Evolutionary conservation across 2,888 invertebrate species (phyloP).

Genomic region (Orthonevra nobilis): DNA sequence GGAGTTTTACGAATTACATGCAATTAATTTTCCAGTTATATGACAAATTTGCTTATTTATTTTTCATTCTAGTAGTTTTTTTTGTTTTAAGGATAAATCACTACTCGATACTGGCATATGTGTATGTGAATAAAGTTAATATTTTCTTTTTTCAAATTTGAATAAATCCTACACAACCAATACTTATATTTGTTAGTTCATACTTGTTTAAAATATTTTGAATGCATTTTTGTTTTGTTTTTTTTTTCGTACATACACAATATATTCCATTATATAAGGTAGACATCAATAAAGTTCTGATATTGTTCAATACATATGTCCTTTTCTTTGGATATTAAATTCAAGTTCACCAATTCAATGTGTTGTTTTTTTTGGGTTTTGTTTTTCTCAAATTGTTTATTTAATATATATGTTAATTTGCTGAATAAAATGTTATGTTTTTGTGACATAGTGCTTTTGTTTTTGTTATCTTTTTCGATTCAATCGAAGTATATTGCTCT

Average conservation of each 20-base stretch:
- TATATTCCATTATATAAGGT: conserved; percentile 64
- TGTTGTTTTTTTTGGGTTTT: conserved; percentile 50
- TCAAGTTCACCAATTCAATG: conserved; percentile 58
- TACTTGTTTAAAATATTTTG: conserved; percentile 65
- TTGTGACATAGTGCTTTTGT: conserved; percentile 15
- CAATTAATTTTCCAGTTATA: no score
- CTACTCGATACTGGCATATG: conserved; percentile 32
- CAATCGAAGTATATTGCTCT: conserved; percentile 65
- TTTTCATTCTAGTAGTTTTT: not conserved
- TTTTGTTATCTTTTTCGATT: conserved; percentile 26
- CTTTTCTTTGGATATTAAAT: conserved; percentile 20
- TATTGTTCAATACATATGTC: conserved; percentile 53
- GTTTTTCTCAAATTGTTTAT: conserved; percentile 30
- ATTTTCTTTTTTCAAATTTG: conserved; percentile 15
- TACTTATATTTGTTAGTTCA: conserved; percentile 50
- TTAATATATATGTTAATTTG: conserved; percentile 24
- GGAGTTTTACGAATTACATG: no score
- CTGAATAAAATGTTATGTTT: conserved; percentile 16
- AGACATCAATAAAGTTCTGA: conserved; percentile 65
- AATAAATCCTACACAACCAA: conserved; percentile 66
- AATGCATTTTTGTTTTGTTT: conserved; percentile 49
- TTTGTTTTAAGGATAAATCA: conserved; percentile 11
- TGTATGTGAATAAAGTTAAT: conserved; percentile 49
- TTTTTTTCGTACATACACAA: conserved; percentile 52
- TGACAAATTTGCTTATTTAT: conserved; percentile 1